Evolutionary conservation across 2,113 vertebrate species (phyloP).

Genomic region (Gadus macrocephalus): DNA sequence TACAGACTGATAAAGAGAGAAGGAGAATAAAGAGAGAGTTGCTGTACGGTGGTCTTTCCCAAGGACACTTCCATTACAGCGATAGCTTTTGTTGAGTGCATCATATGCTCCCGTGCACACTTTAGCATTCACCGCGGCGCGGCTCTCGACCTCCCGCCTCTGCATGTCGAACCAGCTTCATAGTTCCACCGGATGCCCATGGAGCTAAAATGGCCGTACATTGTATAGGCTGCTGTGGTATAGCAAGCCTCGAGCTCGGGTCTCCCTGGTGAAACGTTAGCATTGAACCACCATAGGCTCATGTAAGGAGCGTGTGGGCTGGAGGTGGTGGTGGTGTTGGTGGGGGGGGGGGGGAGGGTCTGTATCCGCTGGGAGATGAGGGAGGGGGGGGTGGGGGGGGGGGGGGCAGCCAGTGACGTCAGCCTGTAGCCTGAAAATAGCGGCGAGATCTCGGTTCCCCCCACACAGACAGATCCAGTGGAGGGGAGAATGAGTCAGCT

Average conservation of each 20-base stretch:
- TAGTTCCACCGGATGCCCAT: neutral
- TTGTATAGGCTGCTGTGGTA: neutral
- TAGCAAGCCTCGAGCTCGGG: neutral
- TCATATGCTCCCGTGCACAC: too few relatives aligned
- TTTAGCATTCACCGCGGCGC: too few relatives aligned
- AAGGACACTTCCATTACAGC: too few relatives aligned
- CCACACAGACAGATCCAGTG: slow-evolving; percentile 51
- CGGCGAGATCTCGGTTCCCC: slow-evolving; percentile 52
- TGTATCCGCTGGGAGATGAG: slow-evolving; percentile 30
- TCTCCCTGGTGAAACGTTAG: neutral
- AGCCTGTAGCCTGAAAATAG: slow-evolving; percentile 61
- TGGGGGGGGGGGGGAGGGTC: slow-evolving; percentile 4
- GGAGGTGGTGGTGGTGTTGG: neutral
- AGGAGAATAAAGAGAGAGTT: too few relatives aligned
- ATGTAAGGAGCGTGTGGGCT: slow-evolving; percentile 5
- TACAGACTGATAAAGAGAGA: too few relatives aligned
- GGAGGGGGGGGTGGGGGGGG: slow-evolving; percentile 36
- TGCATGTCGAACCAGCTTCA: neutral
- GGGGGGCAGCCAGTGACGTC: slow-evolving; percentile 47
- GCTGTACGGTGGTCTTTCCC: too few relatives aligned
- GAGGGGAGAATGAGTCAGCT: slow-evolving; percentile 63
- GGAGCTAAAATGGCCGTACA: neutral
- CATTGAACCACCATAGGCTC: slow-evolving; percentile 1
- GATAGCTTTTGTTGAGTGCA: too few relatives aligned
- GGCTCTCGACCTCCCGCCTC: neutral